Percentiles rank a stretch among this genome's conserved stretches.
Conservation (phyloP, 2,113 vertebrate genomes). For the Scolopax mira region DNA sequence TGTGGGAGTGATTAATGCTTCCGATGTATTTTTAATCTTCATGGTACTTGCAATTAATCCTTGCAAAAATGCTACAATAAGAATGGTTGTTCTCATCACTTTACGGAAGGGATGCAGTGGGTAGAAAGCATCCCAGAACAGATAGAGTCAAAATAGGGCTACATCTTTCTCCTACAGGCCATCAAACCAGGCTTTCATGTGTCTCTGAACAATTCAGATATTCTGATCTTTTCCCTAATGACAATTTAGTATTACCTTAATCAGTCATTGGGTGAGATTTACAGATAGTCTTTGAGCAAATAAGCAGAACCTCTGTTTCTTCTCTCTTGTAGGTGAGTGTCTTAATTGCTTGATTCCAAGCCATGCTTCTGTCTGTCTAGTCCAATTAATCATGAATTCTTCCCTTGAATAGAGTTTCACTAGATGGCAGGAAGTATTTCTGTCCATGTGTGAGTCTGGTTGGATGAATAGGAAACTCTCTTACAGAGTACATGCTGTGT, state of each 20-base stretch:
- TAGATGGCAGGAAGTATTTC: not conserved
- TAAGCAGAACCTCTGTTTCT: not conserved
- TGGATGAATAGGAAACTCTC: not conserved
- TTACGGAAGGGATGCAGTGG: not conserved
- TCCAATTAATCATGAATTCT: not conserved
- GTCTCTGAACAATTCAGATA: not conserved
- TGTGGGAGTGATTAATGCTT: not conserved
- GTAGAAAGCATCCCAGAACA: not conserved
- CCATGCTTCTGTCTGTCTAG: not conserved
- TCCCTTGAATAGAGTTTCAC: not conserved
- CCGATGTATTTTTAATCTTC: not conserved
- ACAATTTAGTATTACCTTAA: not conserved
- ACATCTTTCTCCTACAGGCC: not conserved
- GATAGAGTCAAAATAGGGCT: not conserved
- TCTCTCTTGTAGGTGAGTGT: not conserved
- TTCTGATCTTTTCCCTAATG: not conserved
- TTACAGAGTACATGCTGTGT: not conserved
- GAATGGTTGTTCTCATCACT: not conserved
- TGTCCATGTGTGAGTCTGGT: not conserved
- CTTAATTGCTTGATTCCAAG: not conserved
- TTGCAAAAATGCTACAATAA: not conserved
- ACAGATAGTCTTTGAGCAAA: not conserved
- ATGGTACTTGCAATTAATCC: not conserved
- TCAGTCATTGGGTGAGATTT: not conserved
- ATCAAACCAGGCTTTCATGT: not conserved